Evolutionary conservation across 2,888 invertebrate species (phyloP), one percentile per base, ranked within the genome.

Genomic region (Lobophora halterata): DNA sequence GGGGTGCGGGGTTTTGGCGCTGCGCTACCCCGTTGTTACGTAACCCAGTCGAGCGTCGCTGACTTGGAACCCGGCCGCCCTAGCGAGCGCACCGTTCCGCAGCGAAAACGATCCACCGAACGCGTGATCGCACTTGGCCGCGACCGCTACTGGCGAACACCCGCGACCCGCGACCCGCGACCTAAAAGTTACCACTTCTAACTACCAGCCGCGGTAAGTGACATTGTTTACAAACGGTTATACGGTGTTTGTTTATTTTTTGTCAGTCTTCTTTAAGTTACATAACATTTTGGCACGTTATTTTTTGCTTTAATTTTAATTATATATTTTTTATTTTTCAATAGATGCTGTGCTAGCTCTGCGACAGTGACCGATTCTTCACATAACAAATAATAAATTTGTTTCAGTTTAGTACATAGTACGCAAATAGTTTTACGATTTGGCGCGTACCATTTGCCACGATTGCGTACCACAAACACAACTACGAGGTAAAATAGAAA

Each of bases 11-110:
- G 79, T 52, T 56, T 17, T 16, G 36, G 72, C 67, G 76, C 71
- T 73, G 79, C 79, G 79, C 77, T 79, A 79, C 78, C 71, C 65
- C 66, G 76, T 65, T 50, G 74, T 82, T 83, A 83, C 69, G 59
- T 85, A 85, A 83, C 70, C 56, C 61, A 31, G 20, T 19, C 14
- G 25, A 31, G 36, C 32, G 26, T 27, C 33, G 28, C 39, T 27
- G 43, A 49, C 45, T 45, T 28, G 23, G 39, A 43, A 47, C 36
- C 40, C 33, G 47, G 39, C 44, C 43, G 49, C 32, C 39, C 33
- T 27, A 23, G 43, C 43, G 49, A 37, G 24, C 39, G 29, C 47
- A 39, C 42, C 36, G 27, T 42, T 31, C 30, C 25, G 17, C 23
- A n/a, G n/a, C n/a, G n/a, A n/a, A n/a, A n/a, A n/a, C 34, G 19